Conservation (phyloP, 2,113 vertebrate species). For the Muntiacus reevesi region DNA sequence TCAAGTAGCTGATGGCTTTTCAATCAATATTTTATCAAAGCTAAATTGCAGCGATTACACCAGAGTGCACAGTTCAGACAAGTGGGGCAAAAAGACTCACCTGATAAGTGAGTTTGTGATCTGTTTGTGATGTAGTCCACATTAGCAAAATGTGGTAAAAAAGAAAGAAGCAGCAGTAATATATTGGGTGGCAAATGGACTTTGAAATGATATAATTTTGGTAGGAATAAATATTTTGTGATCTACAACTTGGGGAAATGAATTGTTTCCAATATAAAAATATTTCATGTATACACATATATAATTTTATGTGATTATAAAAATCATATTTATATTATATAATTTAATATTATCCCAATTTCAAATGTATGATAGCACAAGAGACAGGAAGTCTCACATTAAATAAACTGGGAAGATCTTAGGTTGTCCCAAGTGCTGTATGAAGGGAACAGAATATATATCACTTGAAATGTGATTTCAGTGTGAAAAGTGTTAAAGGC, state of each 20-base stretch:
- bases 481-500: not conserved
- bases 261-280: not conserved
- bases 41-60: not conserved
- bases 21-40: conserved; percentile 34
- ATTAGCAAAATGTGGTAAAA: not conserved
- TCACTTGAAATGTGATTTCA: conserved; percentile 6
- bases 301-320: not conserved
- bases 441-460: not conserved
- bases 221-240: not conserved
- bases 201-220: not conserved
- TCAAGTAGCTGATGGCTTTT: not conserved
- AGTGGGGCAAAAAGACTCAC: not conserved
- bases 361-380: not conserved
- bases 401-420: not conserved
- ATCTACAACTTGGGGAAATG: not conserved
- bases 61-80: not conserved
- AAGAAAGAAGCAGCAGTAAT: not conserved
- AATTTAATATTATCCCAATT: not conserved
- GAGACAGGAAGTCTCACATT: not conserved
- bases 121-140: not conserved
- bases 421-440: not conserved
- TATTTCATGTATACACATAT: not conserved
- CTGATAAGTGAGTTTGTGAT: not conserved
- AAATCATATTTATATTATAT: not conserved
- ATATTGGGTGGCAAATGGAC: not conserved